phyloP scores from a whole-genome alignment of 2,797 vertebrate species.

The Uromys caudimaculatus region DNA sequence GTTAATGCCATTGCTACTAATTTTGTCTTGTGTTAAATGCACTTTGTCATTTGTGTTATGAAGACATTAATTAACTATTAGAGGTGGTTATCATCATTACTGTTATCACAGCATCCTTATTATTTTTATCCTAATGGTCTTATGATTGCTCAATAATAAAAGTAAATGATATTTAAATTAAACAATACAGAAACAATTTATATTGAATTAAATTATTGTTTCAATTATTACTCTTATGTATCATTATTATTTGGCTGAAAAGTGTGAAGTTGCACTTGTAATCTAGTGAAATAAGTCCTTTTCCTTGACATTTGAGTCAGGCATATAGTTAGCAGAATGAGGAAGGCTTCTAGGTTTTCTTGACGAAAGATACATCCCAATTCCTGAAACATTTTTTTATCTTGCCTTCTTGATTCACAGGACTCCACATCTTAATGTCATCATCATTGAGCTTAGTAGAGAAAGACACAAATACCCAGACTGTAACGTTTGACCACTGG shows the following conservation, averaged over 20 bases:
- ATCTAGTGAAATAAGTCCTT: neutral
- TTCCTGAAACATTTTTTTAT: neutral
- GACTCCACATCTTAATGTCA: neutral
- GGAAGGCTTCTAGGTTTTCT: rapidly evolving
- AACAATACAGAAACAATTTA: neutral
- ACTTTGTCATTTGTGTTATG: neutral
- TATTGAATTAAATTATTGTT: neutral
- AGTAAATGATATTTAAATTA: neutral
- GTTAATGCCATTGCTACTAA: neutral
- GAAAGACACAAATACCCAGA: neutral
- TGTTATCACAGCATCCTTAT: neutral
- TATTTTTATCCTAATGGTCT: neutral
- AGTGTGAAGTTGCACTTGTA: neutral
- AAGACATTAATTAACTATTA: neutral
- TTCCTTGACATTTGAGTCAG: neutral
- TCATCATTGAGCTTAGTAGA: neutral
- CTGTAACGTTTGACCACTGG: neutral
- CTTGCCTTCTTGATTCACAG: too few species aligned
- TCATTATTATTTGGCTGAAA: neutral
- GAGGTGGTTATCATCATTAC: neutral
- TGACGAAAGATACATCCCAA: neutral
- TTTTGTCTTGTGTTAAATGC: neutral
- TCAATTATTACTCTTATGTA: neutral
- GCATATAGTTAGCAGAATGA: too few species aligned
- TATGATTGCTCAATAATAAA: neutral